Percentiles rank a stretch among this genome's conserved stretches.
These are phyloP conservation scores for Pangasius krempfi DNA, from an alignment of 2,797 vertebrate genomes.

Conservation along the genomic window DNA sequence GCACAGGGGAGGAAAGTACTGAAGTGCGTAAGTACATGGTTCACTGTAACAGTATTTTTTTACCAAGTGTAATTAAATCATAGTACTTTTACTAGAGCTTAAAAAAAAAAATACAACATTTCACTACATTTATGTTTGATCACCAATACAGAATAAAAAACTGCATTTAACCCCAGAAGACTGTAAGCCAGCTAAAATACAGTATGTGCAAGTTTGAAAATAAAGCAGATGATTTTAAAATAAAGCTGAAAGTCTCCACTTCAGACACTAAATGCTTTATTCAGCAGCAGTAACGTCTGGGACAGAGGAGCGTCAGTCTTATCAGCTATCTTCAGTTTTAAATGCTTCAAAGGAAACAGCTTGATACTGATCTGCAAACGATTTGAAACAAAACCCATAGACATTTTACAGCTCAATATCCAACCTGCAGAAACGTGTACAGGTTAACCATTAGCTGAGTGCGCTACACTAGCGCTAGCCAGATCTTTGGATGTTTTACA, in stretches of 20 bases:
- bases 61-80: too few species aligned
- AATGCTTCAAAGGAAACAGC: neutral
- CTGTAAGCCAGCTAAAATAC: neutral
- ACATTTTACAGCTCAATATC: neutral
- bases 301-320: neutral
- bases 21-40: too few species aligned
- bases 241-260: neutral
- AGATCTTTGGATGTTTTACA: neutral
- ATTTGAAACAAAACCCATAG: too few species aligned
- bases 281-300: neutral
- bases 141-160: too few species aligned
- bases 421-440: neutral
- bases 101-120: neutral
- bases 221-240: neutral
- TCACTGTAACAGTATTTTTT: too few species aligned
- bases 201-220: neutral
- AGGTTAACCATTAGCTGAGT: neutral
- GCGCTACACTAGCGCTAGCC: neutral
- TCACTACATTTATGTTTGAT: neutral
- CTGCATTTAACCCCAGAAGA: too few species aligned
- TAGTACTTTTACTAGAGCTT: too few species aligned
- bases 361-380: too few species aligned
- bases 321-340: neutral
- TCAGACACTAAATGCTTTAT: neutral
- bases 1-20: too few species aligned